A percentile compares a stretch with the other conserved stretches of the same genome.
These are phyloP conservation scores for Pemphredon lugubris DNA, from an alignment of 2,888 invertebrate genomes.

Conservation along the genomic window DNA sequence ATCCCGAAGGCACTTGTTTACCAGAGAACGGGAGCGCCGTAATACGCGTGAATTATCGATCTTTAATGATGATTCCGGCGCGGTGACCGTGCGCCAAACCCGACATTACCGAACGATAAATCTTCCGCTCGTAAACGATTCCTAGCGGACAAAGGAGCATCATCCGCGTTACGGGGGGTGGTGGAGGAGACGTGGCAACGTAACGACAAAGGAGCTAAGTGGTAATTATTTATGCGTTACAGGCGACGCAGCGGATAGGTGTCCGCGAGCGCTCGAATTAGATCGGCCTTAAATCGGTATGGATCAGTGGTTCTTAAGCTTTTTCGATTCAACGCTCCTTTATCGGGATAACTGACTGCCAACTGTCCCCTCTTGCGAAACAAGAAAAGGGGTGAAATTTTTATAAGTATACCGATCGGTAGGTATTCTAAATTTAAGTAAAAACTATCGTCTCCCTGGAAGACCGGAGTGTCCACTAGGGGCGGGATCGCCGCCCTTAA, in stretches of 20 bases:
- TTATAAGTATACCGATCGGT: no score
- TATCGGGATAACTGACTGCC: no score
- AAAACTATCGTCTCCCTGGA: no score
- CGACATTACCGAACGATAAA: slow-evolving; percentile 72
- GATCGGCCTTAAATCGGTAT: slow-evolving; percentile 74
- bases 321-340: slow-evolving; percentile 23
- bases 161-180: slow-evolving; percentile 28
- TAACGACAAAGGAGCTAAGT: slow-evolving; percentile 75
- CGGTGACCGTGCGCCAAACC: slow-evolving; percentile 39
- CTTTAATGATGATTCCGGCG: slow-evolving; percentile 71
- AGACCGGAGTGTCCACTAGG: no score
- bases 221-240: slow-evolving; percentile 79
- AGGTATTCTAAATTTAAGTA: no score
- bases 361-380: no score
- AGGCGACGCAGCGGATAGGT: slow-evolving; percentile 48
- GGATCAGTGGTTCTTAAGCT: slow-evolving; percentile 58
- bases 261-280: slow-evolving; percentile 69
- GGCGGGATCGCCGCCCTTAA: no score
- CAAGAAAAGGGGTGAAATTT: no score
- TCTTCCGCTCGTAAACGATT: slow-evolving; percentile 69
- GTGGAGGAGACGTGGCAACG: slow-evolving; percentile 60
- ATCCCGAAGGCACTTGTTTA: slow-evolving; percentile 36
- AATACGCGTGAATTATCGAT: slow-evolving; percentile 73
- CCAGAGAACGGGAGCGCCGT: slow-evolving; percentile 29
- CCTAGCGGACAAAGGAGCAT: slow-evolving; percentile 66